Conservation (phyloP, 2,888 invertebrate genomes). For the Unio delphinus region DNA sequence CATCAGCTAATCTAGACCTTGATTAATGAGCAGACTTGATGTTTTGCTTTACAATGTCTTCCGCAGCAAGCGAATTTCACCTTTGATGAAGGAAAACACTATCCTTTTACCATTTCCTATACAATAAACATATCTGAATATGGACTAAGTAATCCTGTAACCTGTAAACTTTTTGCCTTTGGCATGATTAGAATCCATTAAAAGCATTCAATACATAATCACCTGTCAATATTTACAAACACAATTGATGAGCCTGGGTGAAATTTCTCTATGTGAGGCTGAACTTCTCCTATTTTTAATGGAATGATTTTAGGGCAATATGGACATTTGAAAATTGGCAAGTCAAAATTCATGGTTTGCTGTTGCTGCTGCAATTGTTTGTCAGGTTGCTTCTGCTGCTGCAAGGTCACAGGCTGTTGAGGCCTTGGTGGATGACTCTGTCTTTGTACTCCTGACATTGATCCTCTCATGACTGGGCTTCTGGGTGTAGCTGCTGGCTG, state of each 20-base stretch:
- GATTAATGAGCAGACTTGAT: too few relatives aligned
- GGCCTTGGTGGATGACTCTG: slow-evolving; percentile 2
- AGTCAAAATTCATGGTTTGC: slow-evolving; percentile 13
- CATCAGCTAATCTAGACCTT: too few relatives aligned
- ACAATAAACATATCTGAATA: too few relatives aligned
- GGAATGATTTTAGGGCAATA: slow-evolving; percentile 42
- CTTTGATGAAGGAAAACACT: too few relatives aligned
- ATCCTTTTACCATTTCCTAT: too few relatives aligned
- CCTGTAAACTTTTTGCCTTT: too few relatives aligned
- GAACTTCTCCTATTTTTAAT: slow-evolving; percentile 42
- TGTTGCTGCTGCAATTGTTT: background rate
- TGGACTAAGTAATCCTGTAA: too few relatives aligned
- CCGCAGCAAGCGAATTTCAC: too few relatives aligned
- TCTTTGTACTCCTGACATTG: background rate
- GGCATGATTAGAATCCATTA: too few relatives aligned
- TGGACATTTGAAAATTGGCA: slow-evolving; percentile 40
- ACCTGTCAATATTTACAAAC: slow-evolving; percentile 18
- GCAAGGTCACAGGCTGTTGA: background rate
- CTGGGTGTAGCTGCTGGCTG: background rate
- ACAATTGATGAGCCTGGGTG: slow-evolving; percentile 49
- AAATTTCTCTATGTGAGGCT: slow-evolving; percentile 53
- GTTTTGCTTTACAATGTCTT: too few relatives aligned
- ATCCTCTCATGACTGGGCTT: background rate
- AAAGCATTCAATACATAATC: background rate
- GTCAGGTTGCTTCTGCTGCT: background rate